Evolutionary conservation across 2,113 vertebrate genomes (phyloP).

Genomic region (Rhadina sibilatrix): DNA sequence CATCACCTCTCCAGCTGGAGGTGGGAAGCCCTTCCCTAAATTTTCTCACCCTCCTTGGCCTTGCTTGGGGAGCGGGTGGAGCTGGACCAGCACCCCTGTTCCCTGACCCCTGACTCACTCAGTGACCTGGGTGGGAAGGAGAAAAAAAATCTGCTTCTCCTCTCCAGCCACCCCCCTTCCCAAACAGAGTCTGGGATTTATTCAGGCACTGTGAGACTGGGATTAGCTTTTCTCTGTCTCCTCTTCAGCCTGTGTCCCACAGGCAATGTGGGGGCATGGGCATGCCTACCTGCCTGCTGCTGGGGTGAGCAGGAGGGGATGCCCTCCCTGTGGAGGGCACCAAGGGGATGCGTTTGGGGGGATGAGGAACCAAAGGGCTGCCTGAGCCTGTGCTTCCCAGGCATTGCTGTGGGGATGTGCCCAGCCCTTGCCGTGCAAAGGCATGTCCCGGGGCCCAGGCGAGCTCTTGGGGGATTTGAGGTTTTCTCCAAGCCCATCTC

Average conservation of each 20-base stretch:
- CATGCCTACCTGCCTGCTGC: neutral
- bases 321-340: neutral
- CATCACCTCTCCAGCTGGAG: conserved; percentile 25
- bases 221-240: neutral
- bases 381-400: neutral
- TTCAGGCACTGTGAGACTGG: neutral
- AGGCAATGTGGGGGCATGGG: neutral
- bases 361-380: neutral
- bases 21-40: conserved; percentile 33
- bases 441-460: neutral
- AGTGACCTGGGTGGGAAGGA: conserved; percentile 36
- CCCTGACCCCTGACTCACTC: conserved; percentile 26
- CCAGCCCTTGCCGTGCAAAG: neutral
- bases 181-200: neutral
- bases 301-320: neutral
- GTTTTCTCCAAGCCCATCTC: conserved; percentile 62
- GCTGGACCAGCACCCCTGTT: neutral
- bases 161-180: neutral
- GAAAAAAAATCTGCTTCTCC: neutral
- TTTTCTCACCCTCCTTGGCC: conserved; percentile 48
- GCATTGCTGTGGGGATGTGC: neutral
- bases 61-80: conserved; percentile 26
- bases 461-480: conserved; percentile 29
- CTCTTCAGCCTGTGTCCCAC: neutral
- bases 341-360: rapidly evolving